These are phyloP conservation scores for Alethe castanea DNA, from an alignment of 2,113 vertebrate genomes.

Conservation along the genomic window DNA sequence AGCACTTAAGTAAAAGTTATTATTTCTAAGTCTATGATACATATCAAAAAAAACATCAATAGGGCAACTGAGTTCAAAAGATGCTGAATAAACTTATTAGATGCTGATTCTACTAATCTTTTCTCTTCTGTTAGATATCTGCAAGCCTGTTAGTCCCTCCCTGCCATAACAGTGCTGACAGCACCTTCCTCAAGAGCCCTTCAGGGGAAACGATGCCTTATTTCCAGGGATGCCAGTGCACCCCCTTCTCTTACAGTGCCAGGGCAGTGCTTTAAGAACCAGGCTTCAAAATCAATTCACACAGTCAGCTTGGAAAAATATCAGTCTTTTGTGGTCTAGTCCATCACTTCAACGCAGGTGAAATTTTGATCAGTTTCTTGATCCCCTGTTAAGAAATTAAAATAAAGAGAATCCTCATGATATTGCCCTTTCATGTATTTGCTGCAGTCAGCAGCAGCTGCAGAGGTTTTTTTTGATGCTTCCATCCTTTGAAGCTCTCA, in stretches of 20 bases:
- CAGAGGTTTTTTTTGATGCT: not conserved
- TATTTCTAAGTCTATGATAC: not conserved
- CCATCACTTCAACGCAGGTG: not conserved
- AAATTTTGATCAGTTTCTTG: not conserved
- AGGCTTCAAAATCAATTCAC: not conserved
- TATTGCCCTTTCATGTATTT: not conserved
- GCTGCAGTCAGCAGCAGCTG: not conserved
- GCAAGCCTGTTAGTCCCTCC: not conserved
- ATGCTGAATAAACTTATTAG: slow-evolving; percentile 43
- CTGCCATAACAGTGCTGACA: not conserved
- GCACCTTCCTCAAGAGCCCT: not conserved
- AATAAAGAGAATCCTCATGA: not conserved
- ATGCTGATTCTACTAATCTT: not conserved
- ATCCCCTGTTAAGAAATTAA: not conserved
- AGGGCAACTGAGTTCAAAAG: not conserved
- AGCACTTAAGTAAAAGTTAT: slow-evolving; percentile 42
- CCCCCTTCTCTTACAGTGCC: not conserved
- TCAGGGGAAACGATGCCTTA: not conserved
- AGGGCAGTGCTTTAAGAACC: not conserved
- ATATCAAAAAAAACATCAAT: not conserved
- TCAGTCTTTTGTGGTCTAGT: not conserved
- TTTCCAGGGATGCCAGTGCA: not conserved
- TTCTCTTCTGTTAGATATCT: not conserved
- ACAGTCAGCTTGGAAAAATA: not conserved
- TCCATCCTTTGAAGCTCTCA: not conserved